These are phyloP conservation scores for Scaptomyza tumidula DNA, from an alignment of 2,888 invertebrate genomes.

Conservation along the genomic window DNA sequence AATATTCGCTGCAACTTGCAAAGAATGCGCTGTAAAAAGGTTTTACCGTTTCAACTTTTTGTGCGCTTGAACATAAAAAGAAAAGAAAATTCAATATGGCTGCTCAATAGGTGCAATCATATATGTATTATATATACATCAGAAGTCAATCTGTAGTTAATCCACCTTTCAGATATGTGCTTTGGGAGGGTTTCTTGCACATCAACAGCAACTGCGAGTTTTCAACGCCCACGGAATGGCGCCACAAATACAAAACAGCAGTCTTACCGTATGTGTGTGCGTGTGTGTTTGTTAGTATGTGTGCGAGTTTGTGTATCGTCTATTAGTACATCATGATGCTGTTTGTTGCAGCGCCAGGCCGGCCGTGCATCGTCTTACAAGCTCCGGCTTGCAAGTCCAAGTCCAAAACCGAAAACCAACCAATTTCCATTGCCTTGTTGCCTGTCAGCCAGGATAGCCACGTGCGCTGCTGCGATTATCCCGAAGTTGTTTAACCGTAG, in stretches of 20 bases:
- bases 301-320: slow-evolving; percentile 18
- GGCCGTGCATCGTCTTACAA: slow-evolving; percentile 32
- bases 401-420: slow-evolving; percentile 8
- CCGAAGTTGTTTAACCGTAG: neutral
- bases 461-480: slow-evolving; percentile 44
- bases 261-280: neutral
- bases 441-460: slow-evolving; percentile 55
- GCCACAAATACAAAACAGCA: slow-evolving; percentile 29
- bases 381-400: slow-evolving; percentile 8
- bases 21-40: too few relatives aligned
- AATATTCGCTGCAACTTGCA: too few relatives aligned
- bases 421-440: slow-evolving; percentile 40
- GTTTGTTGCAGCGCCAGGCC: slow-evolving; percentile 22
- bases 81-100: too few relatives aligned
- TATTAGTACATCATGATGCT: slow-evolving; percentile 31
- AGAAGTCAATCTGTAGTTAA: neutral
- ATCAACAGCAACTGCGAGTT: slow-evolving; percentile 2
- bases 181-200: neutral
- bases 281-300: neutral
- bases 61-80: too few relatives aligned
- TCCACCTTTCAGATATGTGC: neutral
- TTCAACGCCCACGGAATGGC: slow-evolving; percentile 39
- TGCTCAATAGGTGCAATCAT: too few relatives aligned
- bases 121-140: neutral
- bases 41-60: too few relatives aligned